Percentiles rank a stretch among this genome's conserved stretches.
These are phyloP conservation scores for Lathamus discolor DNA, from an alignment of 2,113 vertebrate genomes.

Conservation along the genomic window DNA sequence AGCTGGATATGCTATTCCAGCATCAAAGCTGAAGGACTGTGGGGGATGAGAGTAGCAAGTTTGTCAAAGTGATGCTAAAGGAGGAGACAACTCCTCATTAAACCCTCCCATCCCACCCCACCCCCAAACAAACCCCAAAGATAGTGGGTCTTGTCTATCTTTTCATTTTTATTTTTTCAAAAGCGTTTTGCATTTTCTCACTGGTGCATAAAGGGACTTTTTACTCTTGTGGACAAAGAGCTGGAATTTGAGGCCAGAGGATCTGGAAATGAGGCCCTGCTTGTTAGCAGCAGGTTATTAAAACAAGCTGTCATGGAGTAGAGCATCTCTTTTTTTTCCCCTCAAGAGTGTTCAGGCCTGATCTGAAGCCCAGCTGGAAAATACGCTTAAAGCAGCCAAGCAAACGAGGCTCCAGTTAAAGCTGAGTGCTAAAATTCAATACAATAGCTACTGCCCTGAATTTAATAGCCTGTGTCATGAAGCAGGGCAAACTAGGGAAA, in stretches of 20 bases:
- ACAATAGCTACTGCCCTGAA: neutral
- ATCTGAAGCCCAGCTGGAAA: neutral
- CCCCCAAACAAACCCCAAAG: neutral
- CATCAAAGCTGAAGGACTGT: neutral
- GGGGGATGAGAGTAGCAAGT: neutral
- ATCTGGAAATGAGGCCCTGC: neutral
- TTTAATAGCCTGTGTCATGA: neutral
- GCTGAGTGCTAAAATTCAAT: neutral
- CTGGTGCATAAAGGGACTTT: neutral
- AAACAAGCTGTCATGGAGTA: neutral
- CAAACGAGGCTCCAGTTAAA: neutral
- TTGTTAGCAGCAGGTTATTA: neutral
- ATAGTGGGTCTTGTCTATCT: rapidly evolving
- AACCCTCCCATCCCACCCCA: neutral
- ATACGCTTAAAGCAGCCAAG: neutral
- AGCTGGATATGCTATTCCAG: neutral
- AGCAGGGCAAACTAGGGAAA: neutral
- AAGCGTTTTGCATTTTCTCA: neutral
- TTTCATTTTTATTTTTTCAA: neutral
- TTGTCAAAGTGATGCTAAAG: neutral
- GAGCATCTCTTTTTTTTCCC: neutral
- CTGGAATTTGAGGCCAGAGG: neutral
- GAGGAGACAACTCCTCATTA: neutral
- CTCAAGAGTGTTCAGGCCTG: neutral
- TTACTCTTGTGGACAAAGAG: neutral